Percentiles rank a stretch among this genome's conserved stretches.
Evolutionary conservation across 2,797 vertebrate species (phyloP).

Genomic region (Sarcoramphus papa): DNA sequence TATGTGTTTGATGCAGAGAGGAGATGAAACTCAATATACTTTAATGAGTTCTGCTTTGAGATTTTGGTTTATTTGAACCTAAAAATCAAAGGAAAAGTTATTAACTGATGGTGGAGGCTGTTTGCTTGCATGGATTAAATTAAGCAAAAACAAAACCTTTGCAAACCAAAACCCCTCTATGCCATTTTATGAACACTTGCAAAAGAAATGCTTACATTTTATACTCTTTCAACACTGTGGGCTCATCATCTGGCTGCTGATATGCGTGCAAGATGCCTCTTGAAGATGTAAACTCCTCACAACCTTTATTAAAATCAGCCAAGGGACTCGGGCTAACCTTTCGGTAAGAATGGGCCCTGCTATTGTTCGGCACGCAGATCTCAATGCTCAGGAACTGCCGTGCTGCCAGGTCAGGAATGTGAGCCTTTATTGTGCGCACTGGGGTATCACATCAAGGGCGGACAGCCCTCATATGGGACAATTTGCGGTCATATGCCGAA

Average conservation of each 20-base stretch:
- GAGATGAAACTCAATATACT: background rate
- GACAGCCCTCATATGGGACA: background rate
- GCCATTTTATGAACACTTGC: background rate
- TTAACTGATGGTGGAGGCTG: background rate
- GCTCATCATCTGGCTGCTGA: background rate
- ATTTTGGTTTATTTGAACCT: background rate
- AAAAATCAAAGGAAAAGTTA: background rate
- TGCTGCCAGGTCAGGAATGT: background rate
- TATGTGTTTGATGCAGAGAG: background rate
- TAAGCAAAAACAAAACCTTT: background rate
- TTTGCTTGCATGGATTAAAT: background rate
- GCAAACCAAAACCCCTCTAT: background rate
- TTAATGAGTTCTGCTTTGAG: background rate
- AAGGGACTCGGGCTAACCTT: accelerated
- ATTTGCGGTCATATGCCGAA: accelerated
- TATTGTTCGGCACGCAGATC: background rate
- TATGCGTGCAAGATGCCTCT: background rate
- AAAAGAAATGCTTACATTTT: background rate
- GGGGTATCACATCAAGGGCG: background rate
- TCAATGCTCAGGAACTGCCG: background rate
- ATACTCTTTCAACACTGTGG: background rate
- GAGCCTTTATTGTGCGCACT: background rate
- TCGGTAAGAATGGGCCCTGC: background rate
- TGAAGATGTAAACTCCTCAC: background rate
- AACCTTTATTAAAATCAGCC: accelerated